A percentile compares a stretch with the other conserved stretches of the same genome.
Evolutionary conservation across 2,888 invertebrate genomes (phyloP).

Genomic region (Eupeodes latifasciatus): DNA sequence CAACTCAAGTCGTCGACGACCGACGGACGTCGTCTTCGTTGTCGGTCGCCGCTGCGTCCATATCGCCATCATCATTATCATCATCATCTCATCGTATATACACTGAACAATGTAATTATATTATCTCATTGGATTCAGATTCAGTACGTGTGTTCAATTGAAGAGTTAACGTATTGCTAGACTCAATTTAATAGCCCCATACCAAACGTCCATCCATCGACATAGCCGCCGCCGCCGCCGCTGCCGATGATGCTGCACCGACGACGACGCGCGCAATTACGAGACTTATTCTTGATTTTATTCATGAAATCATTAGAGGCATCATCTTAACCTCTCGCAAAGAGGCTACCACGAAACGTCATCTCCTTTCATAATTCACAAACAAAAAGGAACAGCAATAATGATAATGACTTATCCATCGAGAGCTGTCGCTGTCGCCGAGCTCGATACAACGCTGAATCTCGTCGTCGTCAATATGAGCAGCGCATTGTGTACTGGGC

Average conservation of each 20-base stretch:
- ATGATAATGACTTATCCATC: constrained; percentile 39
- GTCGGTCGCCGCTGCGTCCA: background rate
- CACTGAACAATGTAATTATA: constrained; percentile 66
- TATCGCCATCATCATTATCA: constrained; percentile 21
- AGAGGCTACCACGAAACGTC: constrained; percentile 49
- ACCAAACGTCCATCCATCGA: background rate
- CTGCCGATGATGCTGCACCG: background rate
- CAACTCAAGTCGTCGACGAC: too few relatives aligned
- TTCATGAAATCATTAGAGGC: constrained; percentile 57
- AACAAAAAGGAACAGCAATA: background rate
- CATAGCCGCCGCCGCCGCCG: background rate
- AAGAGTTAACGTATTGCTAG: background rate
- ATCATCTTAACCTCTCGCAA: constrained; percentile 47
- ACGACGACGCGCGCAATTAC: constrained; percentile 30
- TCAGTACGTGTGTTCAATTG: constrained; percentile 21
- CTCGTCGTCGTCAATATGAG: too few relatives aligned
- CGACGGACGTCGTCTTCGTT: background rate
- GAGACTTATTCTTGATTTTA: constrained; percentile 33
- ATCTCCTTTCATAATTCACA: constrained; percentile 58
- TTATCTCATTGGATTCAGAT: constrained; percentile 53
- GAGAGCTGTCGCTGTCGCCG: constrained; percentile 77
- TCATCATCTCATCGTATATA: constrained; percentile 1
- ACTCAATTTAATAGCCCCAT: constrained; percentile 26
- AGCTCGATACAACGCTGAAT: too few relatives aligned
- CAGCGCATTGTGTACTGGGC: constrained; percentile 67